Conservation (phyloP, 2,888 invertebrate species). For the Chaetoderma sp. region DNA sequence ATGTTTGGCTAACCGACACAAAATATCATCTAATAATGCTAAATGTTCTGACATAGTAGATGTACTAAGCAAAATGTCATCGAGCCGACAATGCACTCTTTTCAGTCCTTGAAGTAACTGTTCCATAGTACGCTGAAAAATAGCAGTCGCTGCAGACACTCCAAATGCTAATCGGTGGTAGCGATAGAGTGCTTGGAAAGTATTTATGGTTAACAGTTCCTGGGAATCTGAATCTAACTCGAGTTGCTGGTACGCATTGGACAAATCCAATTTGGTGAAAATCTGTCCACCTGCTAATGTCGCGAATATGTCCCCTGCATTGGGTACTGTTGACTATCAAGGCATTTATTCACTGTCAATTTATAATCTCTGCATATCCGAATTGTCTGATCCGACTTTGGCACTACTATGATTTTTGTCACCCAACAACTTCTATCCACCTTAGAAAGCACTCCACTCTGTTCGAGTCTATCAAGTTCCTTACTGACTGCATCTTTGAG, state of each 20-base stretch:
- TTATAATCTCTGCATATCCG: slow-evolving; percentile 37
- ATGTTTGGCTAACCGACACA: slow-evolving; percentile 22
- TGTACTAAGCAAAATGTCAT: slow-evolving; percentile 38
- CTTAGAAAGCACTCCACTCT: background rate
- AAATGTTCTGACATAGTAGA: slow-evolving; percentile 26
- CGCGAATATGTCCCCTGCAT: slow-evolving; percentile 33
- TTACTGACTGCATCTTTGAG: background rate
- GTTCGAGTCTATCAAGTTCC: background rate
- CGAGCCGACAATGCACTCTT: slow-evolving; percentile 31
- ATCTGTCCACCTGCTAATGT: slow-evolving; percentile 17
- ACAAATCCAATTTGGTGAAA: slow-evolving; percentile 40
- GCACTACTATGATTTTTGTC: slow-evolving; percentile 31
- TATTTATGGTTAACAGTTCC: slow-evolving; percentile 37
- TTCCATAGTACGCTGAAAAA: slow-evolving; percentile 42
- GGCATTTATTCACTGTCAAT: slow-evolving; percentile 26
- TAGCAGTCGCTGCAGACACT: slow-evolving; percentile 29
- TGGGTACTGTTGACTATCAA: slow-evolving; percentile 28
- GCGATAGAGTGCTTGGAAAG: slow-evolving; percentile 33
- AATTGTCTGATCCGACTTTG: slow-evolving; percentile 23
- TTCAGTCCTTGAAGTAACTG: slow-evolving; percentile 29
- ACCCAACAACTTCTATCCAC: slow-evolving; percentile 22
- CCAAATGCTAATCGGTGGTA: slow-evolving; percentile 37
- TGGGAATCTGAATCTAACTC: slow-evolving; percentile 32
- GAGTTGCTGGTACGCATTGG: slow-evolving; percentile 38
- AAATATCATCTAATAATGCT: slow-evolving; percentile 19